Conservation (phyloP, 2,888 invertebrate genomes). For the Eretmocerus hayati region DNA sequence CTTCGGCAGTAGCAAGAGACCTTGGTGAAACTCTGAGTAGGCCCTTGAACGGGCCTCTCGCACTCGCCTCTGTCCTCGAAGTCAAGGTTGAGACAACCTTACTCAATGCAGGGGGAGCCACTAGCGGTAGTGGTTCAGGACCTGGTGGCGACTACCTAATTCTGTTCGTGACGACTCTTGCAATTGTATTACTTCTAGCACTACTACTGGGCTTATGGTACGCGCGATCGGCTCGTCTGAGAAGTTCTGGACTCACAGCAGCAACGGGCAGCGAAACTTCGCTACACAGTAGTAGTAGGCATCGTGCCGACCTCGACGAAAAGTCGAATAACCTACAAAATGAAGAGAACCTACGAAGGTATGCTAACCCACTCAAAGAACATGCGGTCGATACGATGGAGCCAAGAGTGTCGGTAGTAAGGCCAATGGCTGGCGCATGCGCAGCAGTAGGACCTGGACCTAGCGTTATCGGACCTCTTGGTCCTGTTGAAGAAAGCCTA, state of each 20-base stretch:
- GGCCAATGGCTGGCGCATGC: slow-evolving; percentile 47
- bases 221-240: slow-evolving; percentile 29
- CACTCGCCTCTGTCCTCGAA: slow-evolving; percentile 67
- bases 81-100: slow-evolving; percentile 70
- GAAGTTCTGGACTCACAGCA: slow-evolving; percentile 39
- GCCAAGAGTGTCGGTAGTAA: slow-evolving; percentile 51
- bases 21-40: slow-evolving; percentile 68
- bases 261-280: slow-evolving; percentile 44
- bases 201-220: slow-evolving; percentile 41
- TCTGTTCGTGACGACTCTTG: slow-evolving; percentile 38
- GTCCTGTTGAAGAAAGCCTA: slow-evolving; percentile 54
- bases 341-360: slow-evolving; percentile 79
- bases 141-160: slow-evolving; percentile 36
- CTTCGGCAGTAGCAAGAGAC: slow-evolving; percentile 69
- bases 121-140: slow-evolving; percentile 25
- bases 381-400: slow-evolving; percentile 52
- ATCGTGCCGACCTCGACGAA: slow-evolving; percentile 66
- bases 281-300: slow-evolving; percentile 48
- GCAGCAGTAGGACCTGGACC: slow-evolving; percentile 37
- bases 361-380: slow-evolving; percentile 71
- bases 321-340: slow-evolving; percentile 88
- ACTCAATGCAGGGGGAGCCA: slow-evolving; percentile 33
- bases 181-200: slow-evolving; percentile 34
- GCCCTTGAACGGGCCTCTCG: slow-evolving; percentile 53
- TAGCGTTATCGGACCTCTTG: slow-evolving; percentile 44